Base-by-base conservation (phyloP, 1,140 invertebrate species). In the Diorhabda elongata region DNA sequence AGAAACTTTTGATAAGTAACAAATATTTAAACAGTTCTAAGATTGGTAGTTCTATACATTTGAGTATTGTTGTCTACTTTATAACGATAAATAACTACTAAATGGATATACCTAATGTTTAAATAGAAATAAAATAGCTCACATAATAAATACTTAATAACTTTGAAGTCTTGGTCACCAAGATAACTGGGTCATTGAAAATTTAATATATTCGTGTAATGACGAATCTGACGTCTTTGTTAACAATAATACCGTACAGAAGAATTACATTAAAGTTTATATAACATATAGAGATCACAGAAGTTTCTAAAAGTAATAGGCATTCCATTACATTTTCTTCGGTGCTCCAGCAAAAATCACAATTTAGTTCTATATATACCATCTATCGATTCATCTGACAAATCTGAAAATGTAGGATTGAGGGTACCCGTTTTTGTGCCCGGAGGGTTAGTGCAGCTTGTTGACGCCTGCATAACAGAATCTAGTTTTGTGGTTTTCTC, bases 281-380 rank as follows among this genome's bases (percentile, higher is more conserved):
- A 11, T 70, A 70, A 68, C 60, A 73, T 71, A 71, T 75, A 75
- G 69, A 74, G 68, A 75, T 75, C 74, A 75, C 74, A 75, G 74
- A 74, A 61, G 61, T 69, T 64, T 65, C 60, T 69, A 68, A 41
- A 45, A n/a, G 4, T 47, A 42, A 42, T 44, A 60, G 59, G 66
- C 66, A 67, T 56, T 8, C 5, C 47, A 52, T 52, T 56, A 42
- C 64, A 58, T 56, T 41, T 61, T 60, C 8, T 26, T 61, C 43
- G 41, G n/a, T 43, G 57, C 69, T 71, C 68, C 69, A 68, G 70
- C 70, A 11, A 41, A 66, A 69, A 75, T 75, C 74, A 75, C 69
- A 74, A 75, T 59, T 72, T 74, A 9, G 73, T 73, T 59, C 71
- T 76, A 61, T 73, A 73, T 47, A 74, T 66, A n/a, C 71, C 69